phyloP scores from a whole-genome alignment of 2,797 vertebrate genomes.

The Brachyrhaphis roseni region DNA sequence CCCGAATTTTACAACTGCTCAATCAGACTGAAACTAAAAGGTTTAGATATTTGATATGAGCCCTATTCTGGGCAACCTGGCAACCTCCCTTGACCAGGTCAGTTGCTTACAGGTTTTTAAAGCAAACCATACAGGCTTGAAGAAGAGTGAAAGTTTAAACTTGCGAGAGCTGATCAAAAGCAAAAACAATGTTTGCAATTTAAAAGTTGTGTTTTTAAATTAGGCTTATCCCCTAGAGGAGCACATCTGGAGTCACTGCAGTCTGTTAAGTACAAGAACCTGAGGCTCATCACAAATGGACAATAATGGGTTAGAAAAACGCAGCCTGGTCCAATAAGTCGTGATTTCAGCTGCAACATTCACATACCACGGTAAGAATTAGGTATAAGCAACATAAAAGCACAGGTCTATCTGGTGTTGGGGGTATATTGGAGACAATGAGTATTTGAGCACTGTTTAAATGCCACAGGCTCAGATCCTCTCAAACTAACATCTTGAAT shows the following conservation, averaged over 20 bases:
- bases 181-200: neutral
- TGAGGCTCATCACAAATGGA: neutral
- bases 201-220: neutral
- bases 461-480: neutral
- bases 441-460: neutral
- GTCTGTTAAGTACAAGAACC: neutral
- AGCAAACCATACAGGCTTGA: neutral
- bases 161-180: neutral
- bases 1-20: neutral
- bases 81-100: neutral
- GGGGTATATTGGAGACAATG: neutral
- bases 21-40: neutral
- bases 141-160: neutral
- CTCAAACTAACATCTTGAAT: neutral
- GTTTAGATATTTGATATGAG: neutral
- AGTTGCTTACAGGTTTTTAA: neutral
- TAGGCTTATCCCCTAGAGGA: neutral
- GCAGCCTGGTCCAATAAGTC: neutral
- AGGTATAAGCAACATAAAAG: neutral
- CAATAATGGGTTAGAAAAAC: neutral
- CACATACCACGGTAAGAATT: neutral
- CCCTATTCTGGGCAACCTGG: neutral
- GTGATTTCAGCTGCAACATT: neutral
- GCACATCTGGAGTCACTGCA: neutral
- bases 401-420: neutral